Base-by-base conservation (phyloP, 1,140 invertebrate genomes). In the Matsumurasca onukii region DNA sequence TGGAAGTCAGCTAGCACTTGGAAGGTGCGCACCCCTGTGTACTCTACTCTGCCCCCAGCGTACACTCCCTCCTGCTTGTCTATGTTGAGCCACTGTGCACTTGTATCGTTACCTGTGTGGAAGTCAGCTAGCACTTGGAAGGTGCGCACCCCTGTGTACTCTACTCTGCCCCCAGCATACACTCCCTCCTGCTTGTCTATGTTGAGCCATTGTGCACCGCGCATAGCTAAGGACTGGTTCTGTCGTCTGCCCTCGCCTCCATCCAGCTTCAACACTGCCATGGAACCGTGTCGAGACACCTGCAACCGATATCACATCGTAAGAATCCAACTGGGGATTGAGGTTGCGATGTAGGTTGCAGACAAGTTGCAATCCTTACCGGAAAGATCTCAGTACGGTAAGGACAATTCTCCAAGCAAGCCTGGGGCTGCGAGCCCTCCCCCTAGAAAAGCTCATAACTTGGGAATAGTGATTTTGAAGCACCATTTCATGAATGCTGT, bases 91-190 rank as follows among this genome's bases (percentile, higher is more conserved):
- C 93, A 93, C 74, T 97, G 94, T 77, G n/a, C n/a, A n/a, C n/a
- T n/a, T n/a, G n/a, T n/a, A n/a, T n/a, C n/a, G n/a, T n/a, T n/a
- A 92, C 91, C 90, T 85, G 96, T 94, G 75, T 96, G 92, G 79
- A 93, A 97, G 79, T 97, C 95, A n/a, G 93, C 91, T 76, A 95
- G 95, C 3, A 97, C 94, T 81, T 96, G 93, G 78, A 95, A 95
- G n/a, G n/a, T n/a, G n/a, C n/a, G n/a, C n/a, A n/a, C n/a, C n/a
- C n/a, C n/a, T n/a, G n/a, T n/a, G n/a, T n/a, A n/a, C n/a, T n/a
- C 94, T 1, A 94, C 95, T 80, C 97, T 97, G 5, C 95, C 95
- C 64, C 95, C 95, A 0, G 94, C 94, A 76, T 95, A 96, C 29
- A 98, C 93, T 12, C 94, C 94, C 79, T 96, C 93, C 76, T 97